Evolutionary conservation across 2,797 vertebrate species (phyloP).

Genomic region (Spheniscus humboldti): DNA sequence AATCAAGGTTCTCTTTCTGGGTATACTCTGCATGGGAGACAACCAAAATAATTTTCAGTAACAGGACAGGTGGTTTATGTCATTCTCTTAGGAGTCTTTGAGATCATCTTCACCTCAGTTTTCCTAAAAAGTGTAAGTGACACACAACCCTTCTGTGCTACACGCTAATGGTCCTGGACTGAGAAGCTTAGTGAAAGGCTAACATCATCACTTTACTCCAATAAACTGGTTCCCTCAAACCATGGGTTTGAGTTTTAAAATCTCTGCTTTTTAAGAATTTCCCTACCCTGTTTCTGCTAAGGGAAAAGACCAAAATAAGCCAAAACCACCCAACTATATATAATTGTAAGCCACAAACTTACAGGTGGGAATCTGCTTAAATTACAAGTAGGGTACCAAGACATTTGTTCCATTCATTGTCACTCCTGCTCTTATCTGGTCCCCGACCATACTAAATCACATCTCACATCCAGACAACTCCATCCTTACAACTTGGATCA

Average conservation of each 20-base stretch:
- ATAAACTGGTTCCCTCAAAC: background rate
- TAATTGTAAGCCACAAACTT: background rate
- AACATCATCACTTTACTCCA: background rate
- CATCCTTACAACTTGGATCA: background rate
- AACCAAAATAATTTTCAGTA: background rate
- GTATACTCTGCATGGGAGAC: background rate
- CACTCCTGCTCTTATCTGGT: background rate
- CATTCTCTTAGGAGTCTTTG: background rate
- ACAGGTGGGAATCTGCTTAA: background rate
- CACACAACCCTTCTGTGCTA: background rate
- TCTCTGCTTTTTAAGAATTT: background rate
- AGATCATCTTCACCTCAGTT: background rate
- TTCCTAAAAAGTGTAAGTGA: background rate
- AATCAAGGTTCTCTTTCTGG: background rate
- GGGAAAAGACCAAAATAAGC: background rate
- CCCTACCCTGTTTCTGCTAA: background rate
- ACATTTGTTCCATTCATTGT: background rate
- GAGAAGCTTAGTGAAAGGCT: background rate
- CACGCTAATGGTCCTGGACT: background rate
- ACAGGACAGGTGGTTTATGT: background rate
- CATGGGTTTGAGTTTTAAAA: background rate
- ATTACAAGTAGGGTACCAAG: background rate
- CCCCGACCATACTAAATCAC: background rate
- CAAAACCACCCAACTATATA: background rate
- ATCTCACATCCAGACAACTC: background rate